phyloP scores from a whole-genome alignment of 2,888 invertebrate species.

The Adelognathus sp. region DNA sequence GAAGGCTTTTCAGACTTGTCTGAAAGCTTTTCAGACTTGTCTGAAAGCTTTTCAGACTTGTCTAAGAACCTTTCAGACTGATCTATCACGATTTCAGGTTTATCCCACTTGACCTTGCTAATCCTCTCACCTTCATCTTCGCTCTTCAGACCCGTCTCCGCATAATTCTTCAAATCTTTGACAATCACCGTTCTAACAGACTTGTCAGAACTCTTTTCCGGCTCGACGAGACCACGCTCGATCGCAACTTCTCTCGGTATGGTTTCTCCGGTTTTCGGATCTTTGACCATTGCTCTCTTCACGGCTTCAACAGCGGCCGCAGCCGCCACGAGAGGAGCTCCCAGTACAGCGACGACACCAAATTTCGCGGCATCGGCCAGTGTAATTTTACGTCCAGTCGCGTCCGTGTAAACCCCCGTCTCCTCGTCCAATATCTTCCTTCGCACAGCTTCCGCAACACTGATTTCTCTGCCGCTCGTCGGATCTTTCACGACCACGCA shows the following conservation, averaged over 20 bases:
- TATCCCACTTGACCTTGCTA: no score
- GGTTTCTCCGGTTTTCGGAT: constrained; percentile 91
- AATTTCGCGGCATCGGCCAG: constrained; percentile 89
- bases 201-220: constrained; percentile 64
- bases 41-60: neutral
- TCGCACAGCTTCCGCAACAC: constrained; percentile 89
- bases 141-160: no score
- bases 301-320: constrained; percentile 87
- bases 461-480: constrained; percentile 85
- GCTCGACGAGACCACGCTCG: constrained; percentile 86
- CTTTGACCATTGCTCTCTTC: constrained; percentile 85
- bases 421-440: constrained; percentile 88
- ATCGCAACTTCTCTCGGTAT: constrained; percentile 92
- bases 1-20: neutral
- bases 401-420: constrained; percentile 87
- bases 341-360: constrained; percentile 89
- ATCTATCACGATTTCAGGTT: no score
- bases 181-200: constrained; percentile 62
- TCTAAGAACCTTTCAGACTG: no score
- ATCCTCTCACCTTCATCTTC: no score
- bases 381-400: constrained; percentile 85
- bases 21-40: neutral
- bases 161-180: constrained; percentile 76
- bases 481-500: constrained; percentile 89
- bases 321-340: constrained; percentile 88